These are phyloP conservation scores for Cyclura pinguis DNA, from an alignment of 2,797 vertebrate species.

Conservation along the genomic window DNA sequence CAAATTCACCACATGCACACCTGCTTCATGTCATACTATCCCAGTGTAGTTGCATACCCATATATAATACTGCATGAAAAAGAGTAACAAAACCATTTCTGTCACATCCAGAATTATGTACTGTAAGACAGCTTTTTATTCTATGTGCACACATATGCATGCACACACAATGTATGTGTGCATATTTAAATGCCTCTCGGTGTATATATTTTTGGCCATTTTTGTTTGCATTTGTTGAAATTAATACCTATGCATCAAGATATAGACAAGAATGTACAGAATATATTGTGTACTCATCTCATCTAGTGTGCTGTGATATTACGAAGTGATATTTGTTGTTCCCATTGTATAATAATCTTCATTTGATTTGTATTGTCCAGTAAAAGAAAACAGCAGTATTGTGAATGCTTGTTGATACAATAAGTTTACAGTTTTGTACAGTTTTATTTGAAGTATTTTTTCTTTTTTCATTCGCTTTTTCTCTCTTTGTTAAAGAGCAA, in stretches of 20 bases:
- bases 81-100: neutral
- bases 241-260: conserved; percentile 46
- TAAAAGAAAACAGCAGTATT: conserved; percentile 71
- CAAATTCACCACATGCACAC: neutral
- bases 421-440: conserved; percentile 65
- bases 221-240: conserved; percentile 40
- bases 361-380: conserved; percentile 65
- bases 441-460: conserved; percentile 69
- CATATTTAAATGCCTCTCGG: neutral
- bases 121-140: neutral
- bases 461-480: conserved; percentile 30
- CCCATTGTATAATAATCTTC: conserved; percentile 69
- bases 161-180: neutral
- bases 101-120: neutral
- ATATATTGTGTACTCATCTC: conserved; percentile 57
- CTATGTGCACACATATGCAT: neutral
- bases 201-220: conserved; percentile 52
- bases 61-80: neutral
- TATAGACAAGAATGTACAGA: conserved; percentile 59
- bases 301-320: neutral
- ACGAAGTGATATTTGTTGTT: conserved; percentile 63
- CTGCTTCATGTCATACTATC: neutral
- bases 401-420: conserved; percentile 70
- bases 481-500: conserved; percentile 52
- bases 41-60: neutral